These are phyloP conservation scores for Gymnopithys bicolor DNA, from an alignment of 2,797 vertebrate species.

Conservation along the genomic window DNA sequence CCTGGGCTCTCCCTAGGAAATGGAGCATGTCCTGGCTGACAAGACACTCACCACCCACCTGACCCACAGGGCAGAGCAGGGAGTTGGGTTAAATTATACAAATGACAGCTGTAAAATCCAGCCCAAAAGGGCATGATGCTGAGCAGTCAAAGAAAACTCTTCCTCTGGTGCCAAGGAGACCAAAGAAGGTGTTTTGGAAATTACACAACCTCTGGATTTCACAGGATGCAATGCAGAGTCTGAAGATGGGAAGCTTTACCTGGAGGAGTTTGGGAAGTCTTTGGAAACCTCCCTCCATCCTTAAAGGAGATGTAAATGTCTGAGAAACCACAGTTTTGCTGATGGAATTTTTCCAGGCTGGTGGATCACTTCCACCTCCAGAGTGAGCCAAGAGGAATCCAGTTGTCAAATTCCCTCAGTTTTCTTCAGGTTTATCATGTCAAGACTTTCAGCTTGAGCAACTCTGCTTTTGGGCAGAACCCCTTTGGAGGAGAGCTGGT, in stretches of 20 bases:
- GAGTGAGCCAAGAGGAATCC: neutral
- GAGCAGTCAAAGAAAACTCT: neutral
- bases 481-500: neutral
- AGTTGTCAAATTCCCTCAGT: neutral
- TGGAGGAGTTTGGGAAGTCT: neutral
- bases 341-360: neutral
- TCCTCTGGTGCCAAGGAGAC: neutral
- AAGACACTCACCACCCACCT: neutral
- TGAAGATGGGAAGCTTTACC: neutral
- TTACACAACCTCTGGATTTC: neutral
- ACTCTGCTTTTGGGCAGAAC: neutral
- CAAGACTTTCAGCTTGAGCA: neutral
- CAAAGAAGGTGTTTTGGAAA: neutral
- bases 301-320: neutral
- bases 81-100: neutral
- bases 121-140: neutral
- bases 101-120: neutral
- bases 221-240: no score
- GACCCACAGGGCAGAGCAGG: neutral
- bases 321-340: neutral
- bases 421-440: neutral
- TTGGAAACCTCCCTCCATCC: neutral
- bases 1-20: neutral
- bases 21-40: rapidly evolving
- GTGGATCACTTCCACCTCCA: neutral